Evolutionary conservation across 1,140 invertebrate species (phyloP).

Genomic region (Drosophila erecta): DNA sequence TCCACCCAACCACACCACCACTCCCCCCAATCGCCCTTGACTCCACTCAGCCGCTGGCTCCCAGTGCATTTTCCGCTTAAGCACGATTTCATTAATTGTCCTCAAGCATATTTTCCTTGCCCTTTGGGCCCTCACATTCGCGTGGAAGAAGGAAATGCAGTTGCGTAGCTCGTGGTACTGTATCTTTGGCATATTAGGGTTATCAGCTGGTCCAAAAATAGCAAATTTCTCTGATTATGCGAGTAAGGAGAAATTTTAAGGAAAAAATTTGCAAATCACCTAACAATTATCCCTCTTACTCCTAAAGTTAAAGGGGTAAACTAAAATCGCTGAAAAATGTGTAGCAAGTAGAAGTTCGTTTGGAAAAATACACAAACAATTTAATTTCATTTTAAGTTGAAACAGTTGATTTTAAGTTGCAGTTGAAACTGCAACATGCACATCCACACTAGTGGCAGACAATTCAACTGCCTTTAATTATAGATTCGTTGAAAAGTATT

Average conservation of each 20-base stretch:
- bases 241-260: neutral
- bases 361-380: too few species aligned
- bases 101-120: conserved; percentile 55
- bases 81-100: conserved; percentile 78
- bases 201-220: conserved; percentile 38
- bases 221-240: conserved; percentile 9
- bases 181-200: conserved; percentile 51
- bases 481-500: too few species aligned
- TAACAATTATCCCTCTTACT: too few species aligned
- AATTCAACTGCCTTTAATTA: conserved; percentile 71
- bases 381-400: too few species aligned
- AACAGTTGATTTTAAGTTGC: too few species aligned
- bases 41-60: conserved; percentile 43
- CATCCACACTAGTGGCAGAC: conserved; percentile 50
- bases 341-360: too few species aligned
- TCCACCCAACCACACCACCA: neutral
- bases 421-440: conserved; percentile 12
- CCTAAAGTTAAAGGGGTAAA: too few species aligned
- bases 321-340: too few species aligned
- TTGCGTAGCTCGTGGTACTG: conserved; percentile 54
- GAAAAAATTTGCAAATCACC: neutral
- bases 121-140: conserved; percentile 52
- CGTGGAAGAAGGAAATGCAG: conserved; percentile 60
- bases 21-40: neutral
- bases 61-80: conserved; percentile 76